Evolutionary conservation across 2,888 invertebrate species (phyloP).

Genomic region (Pseudeuparius sepicola): DNA sequence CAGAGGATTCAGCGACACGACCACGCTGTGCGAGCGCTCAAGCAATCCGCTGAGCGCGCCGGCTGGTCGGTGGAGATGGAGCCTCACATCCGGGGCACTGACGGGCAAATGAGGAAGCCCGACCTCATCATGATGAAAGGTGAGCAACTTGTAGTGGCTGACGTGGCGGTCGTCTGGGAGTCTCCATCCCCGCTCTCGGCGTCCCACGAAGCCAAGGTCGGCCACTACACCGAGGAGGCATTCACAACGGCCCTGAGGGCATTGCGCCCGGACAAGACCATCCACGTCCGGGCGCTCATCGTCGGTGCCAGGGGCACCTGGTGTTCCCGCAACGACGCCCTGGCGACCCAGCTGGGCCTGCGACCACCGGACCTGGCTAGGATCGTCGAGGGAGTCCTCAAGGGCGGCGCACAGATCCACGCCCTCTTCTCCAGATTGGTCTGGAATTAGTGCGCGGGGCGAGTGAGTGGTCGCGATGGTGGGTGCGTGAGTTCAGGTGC

Average conservation of each 20-base stretch:
- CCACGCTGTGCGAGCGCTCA: conserved; percentile 11
- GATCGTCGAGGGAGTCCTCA: too few species aligned
- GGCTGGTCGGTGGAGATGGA: conserved; percentile 8
- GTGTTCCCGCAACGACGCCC: conserved; percentile 8
- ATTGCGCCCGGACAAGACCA: conserved; percentile 4
- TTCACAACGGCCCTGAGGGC: conserved; percentile 7
- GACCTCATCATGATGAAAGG: background rate
- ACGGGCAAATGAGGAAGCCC: conserved; percentile 7
- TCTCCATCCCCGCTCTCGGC: background rate
- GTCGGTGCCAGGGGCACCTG: conserved; percentile 16
- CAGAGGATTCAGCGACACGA: conserved; percentile 14
- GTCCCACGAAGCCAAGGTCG: conserved; percentile 7
- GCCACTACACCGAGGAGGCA: conserved; percentile 7
- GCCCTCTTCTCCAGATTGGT: too few species aligned
- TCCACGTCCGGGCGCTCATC: conserved; percentile 7
- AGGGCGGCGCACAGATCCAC: too few species aligned
- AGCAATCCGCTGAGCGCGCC: conserved; percentile 2
- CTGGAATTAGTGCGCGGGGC: too few species aligned
- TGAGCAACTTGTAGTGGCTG: background rate
- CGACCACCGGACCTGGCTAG: too few species aligned
- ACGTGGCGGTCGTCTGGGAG: conserved; percentile 16
- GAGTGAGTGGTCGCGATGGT: too few species aligned
- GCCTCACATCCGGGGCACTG: background rate
- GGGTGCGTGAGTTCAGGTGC: too few species aligned
- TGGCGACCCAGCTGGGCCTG: conserved; percentile 1